These are phyloP conservation scores for Pseudorasbora parva DNA, from an alignment of 2,113 vertebrate species.

Conservation along the genomic window DNA sequence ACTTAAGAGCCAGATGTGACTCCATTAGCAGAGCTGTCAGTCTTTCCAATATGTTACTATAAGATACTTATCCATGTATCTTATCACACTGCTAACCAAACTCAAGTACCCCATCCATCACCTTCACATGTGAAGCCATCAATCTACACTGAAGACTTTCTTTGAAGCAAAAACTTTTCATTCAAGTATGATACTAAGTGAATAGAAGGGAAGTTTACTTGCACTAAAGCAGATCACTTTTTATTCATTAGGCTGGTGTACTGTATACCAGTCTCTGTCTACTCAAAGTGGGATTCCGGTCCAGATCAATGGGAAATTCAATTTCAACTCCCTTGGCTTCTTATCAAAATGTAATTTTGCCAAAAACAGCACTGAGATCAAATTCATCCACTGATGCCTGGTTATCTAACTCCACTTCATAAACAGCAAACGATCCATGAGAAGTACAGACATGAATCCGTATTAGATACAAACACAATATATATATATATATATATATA, in stretches of 20 bases:
- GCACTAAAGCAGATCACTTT: conserved; percentile 19
- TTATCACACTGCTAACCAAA: neutral
- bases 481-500: too few relatives aligned
- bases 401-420: neutral
- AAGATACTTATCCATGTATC: neutral
- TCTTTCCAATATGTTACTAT: neutral
- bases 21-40: neutral
- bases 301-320: conserved; percentile 51
- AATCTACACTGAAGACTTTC: neutral
- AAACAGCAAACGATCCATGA: neutral
- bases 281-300: conserved; percentile 31
- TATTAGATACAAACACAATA: too few relatives aligned
- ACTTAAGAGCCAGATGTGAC: neutral
- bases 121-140: neutral
- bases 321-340: conserved; percentile 37
- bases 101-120: neutral
- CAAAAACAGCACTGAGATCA: conserved; percentile 31
- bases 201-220: neutral
- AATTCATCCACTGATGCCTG: conserved; percentile 32
- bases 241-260: conserved; percentile 40
- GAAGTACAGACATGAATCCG: neutral
- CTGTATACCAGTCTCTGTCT: neutral
- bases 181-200: conserved; percentile 12
- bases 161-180: neutral
- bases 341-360: conserved; percentile 3